Evolutionary conservation across 2,797 vertebrate genomes (phyloP).

Genomic region (Distichodus sexfasciatus): DNA sequence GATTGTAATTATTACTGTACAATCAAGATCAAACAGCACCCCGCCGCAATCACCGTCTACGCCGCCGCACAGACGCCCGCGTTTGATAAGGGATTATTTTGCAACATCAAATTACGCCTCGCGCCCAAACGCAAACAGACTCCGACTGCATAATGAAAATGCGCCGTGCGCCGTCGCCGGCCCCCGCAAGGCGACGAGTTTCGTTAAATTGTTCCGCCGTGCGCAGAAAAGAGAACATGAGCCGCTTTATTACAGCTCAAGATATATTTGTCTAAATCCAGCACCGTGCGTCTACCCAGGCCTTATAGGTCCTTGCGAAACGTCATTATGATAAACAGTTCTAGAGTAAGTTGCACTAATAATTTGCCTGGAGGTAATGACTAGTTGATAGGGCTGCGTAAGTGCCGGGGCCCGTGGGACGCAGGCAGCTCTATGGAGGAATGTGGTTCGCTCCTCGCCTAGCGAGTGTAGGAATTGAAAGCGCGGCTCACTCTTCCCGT

Average conservation of each 20-base stretch:
- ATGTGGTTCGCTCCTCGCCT: background rate
- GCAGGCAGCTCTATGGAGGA: background rate
- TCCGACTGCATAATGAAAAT: background rate
- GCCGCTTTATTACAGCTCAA: slow-evolving; percentile 6
- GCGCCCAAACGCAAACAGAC: slow-evolving; percentile 21
- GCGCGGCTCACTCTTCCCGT: slow-evolving; percentile 34
- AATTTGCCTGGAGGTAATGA: slow-evolving; percentile 4
- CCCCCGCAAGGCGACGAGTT: background rate
- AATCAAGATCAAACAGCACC: slow-evolving; percentile 43
- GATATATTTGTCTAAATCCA: background rate
- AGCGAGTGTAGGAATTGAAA: slow-evolving; percentile 4
- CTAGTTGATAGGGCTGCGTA: background rate
- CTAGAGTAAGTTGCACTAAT: background rate
- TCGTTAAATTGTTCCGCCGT: background rate
- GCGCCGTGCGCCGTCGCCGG: background rate
- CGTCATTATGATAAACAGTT: background rate
- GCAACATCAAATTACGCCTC: slow-evolving; percentile 44
- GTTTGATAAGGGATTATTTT: slow-evolving; percentile 33
- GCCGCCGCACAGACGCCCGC: slow-evolving; percentile 12
- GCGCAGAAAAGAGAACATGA: background rate
- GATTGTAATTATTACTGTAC: slow-evolving; percentile 46
- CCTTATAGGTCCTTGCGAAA: background rate
- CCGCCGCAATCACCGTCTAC: slow-evolving; percentile 3
- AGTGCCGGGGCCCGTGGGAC: background rate
- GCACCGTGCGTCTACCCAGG: background rate